phyloP scores from a whole-genome alignment of 2,797 vertebrate species.

The Gephyroberyx darwinii region DNA sequence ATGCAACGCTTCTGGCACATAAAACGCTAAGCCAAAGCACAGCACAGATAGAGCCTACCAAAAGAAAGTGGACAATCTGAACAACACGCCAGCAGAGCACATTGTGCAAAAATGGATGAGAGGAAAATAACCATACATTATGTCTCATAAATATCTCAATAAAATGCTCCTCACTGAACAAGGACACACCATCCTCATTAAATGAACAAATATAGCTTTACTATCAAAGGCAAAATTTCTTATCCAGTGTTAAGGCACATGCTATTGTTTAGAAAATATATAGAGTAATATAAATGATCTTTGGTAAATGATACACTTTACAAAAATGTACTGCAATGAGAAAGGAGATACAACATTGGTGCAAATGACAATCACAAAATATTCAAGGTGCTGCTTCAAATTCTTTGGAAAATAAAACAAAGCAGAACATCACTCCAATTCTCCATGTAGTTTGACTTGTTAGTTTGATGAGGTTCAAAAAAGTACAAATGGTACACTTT shows the following conservation, averaged over 20 bases:
- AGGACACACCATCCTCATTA: conserved; percentile 33
- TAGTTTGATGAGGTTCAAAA: conserved; percentile 19
- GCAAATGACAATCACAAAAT: conserved; percentile 41
- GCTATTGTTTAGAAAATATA: conserved; percentile 55
- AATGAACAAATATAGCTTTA: conserved; percentile 53
- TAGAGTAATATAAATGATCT: conserved; percentile 61
- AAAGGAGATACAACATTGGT: conserved; percentile 1
- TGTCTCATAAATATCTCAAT: conserved; percentile 54
- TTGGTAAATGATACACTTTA: conserved; percentile 61
- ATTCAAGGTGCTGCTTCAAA: conserved; percentile 58
- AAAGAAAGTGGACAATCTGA: conserved; percentile 48
- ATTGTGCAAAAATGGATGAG: conserved; percentile 43
- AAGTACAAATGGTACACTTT: background rate
- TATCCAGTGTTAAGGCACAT: conserved; percentile 85
- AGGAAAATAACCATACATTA: conserved; percentile 27
- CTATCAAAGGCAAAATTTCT: conserved; percentile 55
- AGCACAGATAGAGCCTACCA: conserved; percentile 50
- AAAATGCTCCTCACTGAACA: conserved; percentile 30
- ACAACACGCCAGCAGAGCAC: conserved; percentile 37
- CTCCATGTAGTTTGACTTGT: conserved; percentile 6
- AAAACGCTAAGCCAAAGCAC: conserved; percentile 33
- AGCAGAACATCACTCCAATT: conserved; percentile 10
- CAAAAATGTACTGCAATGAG: conserved; percentile 49
- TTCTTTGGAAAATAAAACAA: conserved; percentile 15
- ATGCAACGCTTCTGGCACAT: conserved; percentile 54